Evolutionary conservation across 1,140 invertebrate species (phyloP), one percentile per base, ranked within the genome.

Genomic region (Ceratoteleas bidentatus): DNA sequence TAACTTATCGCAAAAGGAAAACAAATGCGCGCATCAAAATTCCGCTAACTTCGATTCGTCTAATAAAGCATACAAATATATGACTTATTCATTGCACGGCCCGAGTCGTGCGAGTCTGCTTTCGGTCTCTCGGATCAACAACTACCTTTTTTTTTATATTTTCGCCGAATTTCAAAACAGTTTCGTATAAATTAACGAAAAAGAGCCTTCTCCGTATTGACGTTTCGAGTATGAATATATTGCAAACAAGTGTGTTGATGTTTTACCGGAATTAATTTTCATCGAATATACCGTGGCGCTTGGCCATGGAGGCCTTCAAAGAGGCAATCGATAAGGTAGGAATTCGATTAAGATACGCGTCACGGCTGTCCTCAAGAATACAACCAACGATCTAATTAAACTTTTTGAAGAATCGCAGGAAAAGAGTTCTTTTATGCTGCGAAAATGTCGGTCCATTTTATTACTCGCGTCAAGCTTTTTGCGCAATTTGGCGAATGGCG

Each of bases 311-410:
- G 47, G 15, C 57, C 56, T 76, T 68, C 47, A 49, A 68, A 61
- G 16, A 61, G 15, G 0, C 33, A 68, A 76, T 76, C 62, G 73
- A 76, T 76, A 68, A 54, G 6, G 32, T 61, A 61, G 64, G 73
- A 76, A 76, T 76, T 76, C 40, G 56, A 76, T 76, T 76, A 76
- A 76, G 64, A 62, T 68, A 66, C 57, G 56, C 60, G 2, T 58
- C 53, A 9, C 62, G 49, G 47, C 13, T 16, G 16, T 68, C 53
- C 14, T 57, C 54, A 36, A 60, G 62, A 68, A 76, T 53, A 76
- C 53, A 66, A 61, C 33, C 56, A 65, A 52, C 40, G 40, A 62
- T 76, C 64, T 76, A 68, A 76, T 76, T 76, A 76, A 69, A 52
- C n/a, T 76, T 68, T 76, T 60, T 75, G 9, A 74, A 52, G 34